Conservation (phyloP, 2,113 vertebrate genomes). For the Ascaphus truei region DNA sequence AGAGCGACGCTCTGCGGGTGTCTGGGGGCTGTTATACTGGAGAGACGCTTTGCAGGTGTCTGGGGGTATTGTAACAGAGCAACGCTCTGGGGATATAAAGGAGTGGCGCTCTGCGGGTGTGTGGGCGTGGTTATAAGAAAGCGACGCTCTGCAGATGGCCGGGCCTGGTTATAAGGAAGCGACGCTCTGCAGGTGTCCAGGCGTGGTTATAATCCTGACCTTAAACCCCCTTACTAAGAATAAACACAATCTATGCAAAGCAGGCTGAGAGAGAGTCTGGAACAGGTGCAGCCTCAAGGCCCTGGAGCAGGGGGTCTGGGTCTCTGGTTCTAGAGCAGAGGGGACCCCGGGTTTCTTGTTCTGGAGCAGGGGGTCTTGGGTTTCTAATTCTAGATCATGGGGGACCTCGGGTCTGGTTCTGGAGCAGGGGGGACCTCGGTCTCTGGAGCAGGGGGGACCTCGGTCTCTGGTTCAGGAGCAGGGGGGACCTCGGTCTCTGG, state of each 20-base stretch:
- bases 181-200: not conserved
- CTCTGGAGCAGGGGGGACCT: not conserved
- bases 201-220: too few species aligned
- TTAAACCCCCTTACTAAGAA: not conserved
- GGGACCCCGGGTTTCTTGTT: not conserved
- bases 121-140: too few species aligned
- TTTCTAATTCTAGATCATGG: too few species aligned
- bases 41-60: not conserved
- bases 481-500: too few species aligned
- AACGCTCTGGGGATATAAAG: too few species aligned
- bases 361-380: not conserved
- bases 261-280: not conserved
- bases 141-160: not conserved
- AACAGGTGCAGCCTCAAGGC: not conserved
- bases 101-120: not conserved
- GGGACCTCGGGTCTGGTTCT: not conserved
- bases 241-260: slow-evolving; percentile 32
- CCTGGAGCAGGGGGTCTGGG: too few species aligned
- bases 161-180: not conserved
- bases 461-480: not conserved
- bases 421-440: not conserved
- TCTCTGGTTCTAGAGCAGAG: not conserved
- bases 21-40: too few species aligned
- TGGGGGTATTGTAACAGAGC: too few species aligned
- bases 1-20: not conserved